These are phyloP conservation scores for Redunca redunca DNA, from an alignment of 2,113 vertebrate species.

Conservation along the genomic window DNA sequence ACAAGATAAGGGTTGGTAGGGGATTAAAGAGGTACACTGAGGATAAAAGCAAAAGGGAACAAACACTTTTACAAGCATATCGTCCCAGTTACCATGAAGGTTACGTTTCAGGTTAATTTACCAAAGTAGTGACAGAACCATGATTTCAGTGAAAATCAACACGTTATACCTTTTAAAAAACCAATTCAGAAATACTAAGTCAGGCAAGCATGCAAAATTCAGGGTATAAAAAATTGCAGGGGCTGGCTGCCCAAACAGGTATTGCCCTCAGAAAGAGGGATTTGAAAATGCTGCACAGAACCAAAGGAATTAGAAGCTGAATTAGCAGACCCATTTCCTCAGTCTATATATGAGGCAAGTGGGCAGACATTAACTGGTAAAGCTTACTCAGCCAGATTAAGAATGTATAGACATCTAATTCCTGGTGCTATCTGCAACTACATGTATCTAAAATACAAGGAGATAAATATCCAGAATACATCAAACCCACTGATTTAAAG, in stretches of 20 bases:
- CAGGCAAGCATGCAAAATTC: conserved; percentile 62
- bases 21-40: too few species aligned
- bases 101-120: too few species aligned
- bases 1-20: too few species aligned
- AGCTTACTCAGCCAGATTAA: background rate
- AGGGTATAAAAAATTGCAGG: background rate
- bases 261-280: background rate
- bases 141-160: too few species aligned
- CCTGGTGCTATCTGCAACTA: background rate
- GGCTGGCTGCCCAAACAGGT: background rate
- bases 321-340: background rate
- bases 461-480: background rate
- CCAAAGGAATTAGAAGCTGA: background rate
- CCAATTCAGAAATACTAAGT: conserved; percentile 21
- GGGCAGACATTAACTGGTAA: background rate
- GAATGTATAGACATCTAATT: background rate
- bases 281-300: background rate
- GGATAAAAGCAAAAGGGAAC: too few species aligned
- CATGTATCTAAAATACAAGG: background rate
- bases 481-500: background rate
- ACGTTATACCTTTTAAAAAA: background rate
- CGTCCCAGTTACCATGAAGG: too few species aligned
- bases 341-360: background rate
- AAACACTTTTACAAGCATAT: too few species aligned
- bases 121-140: too few species aligned